phyloP scores from a whole-genome alignment of 2,113 vertebrate species.

The Dicerorhinus sumatrensis region DNA sequence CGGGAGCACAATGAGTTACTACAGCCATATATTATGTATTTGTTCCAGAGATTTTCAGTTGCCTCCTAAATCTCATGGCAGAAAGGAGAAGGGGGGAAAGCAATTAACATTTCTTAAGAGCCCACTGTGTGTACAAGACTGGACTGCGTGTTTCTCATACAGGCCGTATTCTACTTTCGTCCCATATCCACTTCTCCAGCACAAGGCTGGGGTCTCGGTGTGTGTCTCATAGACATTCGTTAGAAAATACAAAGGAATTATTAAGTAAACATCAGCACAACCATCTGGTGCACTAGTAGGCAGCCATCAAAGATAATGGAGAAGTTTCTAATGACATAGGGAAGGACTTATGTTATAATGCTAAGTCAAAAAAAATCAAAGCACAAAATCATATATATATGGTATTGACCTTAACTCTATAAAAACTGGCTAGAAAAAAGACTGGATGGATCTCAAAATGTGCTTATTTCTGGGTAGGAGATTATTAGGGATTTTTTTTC shows the following conservation, averaged over 20 bases:
- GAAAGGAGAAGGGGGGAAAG: not conserved
- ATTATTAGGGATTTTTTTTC: not conserved
- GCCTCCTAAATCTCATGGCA: not conserved
- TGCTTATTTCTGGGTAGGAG: not conserved
- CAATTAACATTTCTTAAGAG: not conserved
- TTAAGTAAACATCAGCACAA: not conserved
- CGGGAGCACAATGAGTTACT: no score
- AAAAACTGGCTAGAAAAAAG: not conserved
- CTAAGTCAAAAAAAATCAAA: not conserved
- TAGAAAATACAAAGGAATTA: not conserved
- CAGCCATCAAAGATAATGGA: not conserved
- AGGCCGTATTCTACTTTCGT: no score
- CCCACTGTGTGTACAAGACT: accelerated
- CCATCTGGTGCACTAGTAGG: not conserved
- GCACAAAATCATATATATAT: not conserved
- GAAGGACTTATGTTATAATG: not conserved
- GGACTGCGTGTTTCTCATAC: not conserved
- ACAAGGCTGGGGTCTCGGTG: accelerated
- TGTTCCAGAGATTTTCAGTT: not conserved
- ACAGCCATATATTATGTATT: accelerated
- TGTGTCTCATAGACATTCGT: not conserved
- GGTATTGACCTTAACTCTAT: not conserved
- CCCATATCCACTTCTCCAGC: not conserved
- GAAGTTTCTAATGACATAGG: not conserved
- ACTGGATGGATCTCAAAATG: not conserved